These are phyloP conservation scores for Hippocampus abdominalis DNA, from an alignment of 2,113 vertebrate species.

Conservation along the genomic window DNA sequence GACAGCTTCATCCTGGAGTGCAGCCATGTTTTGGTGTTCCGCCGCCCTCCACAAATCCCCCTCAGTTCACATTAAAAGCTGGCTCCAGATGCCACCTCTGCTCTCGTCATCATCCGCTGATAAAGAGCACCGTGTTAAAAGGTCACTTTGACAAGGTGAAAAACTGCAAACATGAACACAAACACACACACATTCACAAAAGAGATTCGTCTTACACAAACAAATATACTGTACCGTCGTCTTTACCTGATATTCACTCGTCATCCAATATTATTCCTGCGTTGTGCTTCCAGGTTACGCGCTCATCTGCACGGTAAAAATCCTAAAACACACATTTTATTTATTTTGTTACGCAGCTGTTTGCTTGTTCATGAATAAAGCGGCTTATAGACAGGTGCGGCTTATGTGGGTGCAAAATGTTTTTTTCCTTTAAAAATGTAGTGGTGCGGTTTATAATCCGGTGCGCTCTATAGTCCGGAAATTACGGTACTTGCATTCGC, in stretches of 20 bases:
- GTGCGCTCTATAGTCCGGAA: too few relatives aligned
- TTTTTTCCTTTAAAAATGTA: too few relatives aligned
- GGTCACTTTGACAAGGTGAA: conserved; percentile 54
- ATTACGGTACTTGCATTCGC: too few relatives aligned
- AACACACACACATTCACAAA: conserved; percentile 23
- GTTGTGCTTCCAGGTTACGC: too few relatives aligned
- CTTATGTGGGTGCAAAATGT: too few relatives aligned
- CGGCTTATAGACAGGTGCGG: too few relatives aligned
- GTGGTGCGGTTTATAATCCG: too few relatives aligned
- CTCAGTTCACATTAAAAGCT: conserved; percentile 59
- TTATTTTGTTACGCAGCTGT: too few relatives aligned
- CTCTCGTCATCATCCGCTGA: conserved; percentile 50
- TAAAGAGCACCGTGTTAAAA: conserved; percentile 53
- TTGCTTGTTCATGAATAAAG: too few relatives aligned
- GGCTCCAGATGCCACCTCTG: conserved; percentile 40
- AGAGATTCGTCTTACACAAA: background rate
- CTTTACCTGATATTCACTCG: conserved; percentile 6
- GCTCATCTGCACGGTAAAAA: too few relatives aligned
- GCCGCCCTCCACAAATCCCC: conserved; percentile 35
- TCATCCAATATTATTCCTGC: conserved; percentile 37
- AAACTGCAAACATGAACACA: conserved; percentile 38
- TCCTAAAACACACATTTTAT: too few relatives aligned
- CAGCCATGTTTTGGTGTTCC: conserved; percentile 22
- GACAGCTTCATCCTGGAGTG: conserved; percentile 34
- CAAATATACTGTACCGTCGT: background rate